Conservation (phyloP, 2,888 invertebrate genomes). For the Chrysolina haemoptera region DNA sequence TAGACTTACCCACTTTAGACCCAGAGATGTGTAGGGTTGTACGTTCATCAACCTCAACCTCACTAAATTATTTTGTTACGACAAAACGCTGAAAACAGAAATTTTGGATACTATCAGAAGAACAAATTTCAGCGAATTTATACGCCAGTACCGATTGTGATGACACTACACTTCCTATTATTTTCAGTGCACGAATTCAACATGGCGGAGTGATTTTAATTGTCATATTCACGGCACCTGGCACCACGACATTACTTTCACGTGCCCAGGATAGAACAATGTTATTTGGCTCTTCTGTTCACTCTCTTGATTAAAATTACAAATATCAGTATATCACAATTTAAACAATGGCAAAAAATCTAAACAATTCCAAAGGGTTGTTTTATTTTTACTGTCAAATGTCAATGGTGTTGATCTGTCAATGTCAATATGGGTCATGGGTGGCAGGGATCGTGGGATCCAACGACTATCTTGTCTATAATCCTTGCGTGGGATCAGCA, state of each 20-base stretch:
- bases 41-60: conserved; percentile 6
- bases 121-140: conserved; percentile 37
- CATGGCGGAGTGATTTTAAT: conserved; percentile 55
- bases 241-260: neutral
- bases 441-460: no score
- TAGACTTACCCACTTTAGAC: conserved; percentile 22
- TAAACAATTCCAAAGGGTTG: neutral
- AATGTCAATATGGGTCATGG: no score
- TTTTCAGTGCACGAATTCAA: conserved; percentile 58
- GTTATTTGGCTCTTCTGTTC: neutral
- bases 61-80: neutral
- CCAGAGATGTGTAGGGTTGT: neutral
- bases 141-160: conserved; percentile 48
- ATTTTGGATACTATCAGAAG: conserved; percentile 29
- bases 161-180: conserved; percentile 61
- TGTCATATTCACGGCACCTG: neutral
- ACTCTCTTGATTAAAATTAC: neutral
- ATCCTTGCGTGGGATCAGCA: no score
- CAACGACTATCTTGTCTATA: no score
- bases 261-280: conserved; percentile 1
- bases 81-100: conserved; percentile 6
- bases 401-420: no score
- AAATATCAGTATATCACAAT: neutral
- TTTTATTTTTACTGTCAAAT: neutral
- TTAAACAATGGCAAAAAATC: neutral